Conservation (phyloP, 2,888 invertebrate genomes). For the Mesochorus sp. region DNA sequence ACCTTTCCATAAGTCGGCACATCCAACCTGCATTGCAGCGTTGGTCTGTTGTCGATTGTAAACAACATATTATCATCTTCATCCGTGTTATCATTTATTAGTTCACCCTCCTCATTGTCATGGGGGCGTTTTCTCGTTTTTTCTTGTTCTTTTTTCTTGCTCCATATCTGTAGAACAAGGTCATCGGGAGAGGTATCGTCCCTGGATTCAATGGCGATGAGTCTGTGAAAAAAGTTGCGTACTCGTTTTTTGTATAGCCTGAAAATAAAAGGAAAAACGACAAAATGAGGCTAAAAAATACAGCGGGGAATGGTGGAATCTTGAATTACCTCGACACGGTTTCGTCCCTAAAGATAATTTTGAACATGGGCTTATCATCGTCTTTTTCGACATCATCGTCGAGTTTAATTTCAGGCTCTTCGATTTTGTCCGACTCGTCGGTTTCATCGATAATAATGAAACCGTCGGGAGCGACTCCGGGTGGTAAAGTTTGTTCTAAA, state of each 20-base stretch:
- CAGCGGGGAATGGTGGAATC: conserved; percentile 10
- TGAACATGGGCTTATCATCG: conserved; percentile 71
- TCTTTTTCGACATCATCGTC: conserved; percentile 20
- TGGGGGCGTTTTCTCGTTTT: conserved; percentile 49
- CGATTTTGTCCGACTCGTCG: conserved; percentile 16
- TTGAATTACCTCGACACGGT: conserved; percentile 71
- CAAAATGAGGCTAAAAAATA: conserved; percentile 25
- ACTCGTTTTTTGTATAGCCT: conserved; percentile 71
- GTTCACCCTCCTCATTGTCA: conserved; percentile 56
- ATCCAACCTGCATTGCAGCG: conserved; percentile 75
- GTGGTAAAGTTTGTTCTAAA: conserved; percentile 65
- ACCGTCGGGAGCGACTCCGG: conserved; percentile 68
- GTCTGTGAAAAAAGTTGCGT: conserved; percentile 68
- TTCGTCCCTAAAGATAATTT: conserved; percentile 76
- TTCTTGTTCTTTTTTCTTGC: conserved; percentile 61
- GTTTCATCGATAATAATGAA: conserved; percentile 68
- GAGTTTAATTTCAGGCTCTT: background rate
- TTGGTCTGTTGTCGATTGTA: conserved; percentile 82
- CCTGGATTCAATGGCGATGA: conserved; percentile 56
- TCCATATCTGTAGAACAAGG: conserved; percentile 76
- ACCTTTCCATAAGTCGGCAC: conserved; percentile 82
- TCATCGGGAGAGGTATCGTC: conserved; percentile 65
- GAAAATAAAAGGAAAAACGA: too few relatives aligned
- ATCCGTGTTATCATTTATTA: conserved; percentile 36
- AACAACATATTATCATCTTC: conserved; percentile 75